phyloP scores from a whole-genome alignment of 2,113 vertebrate genomes.

The Cheirogaleus medius region DNA sequence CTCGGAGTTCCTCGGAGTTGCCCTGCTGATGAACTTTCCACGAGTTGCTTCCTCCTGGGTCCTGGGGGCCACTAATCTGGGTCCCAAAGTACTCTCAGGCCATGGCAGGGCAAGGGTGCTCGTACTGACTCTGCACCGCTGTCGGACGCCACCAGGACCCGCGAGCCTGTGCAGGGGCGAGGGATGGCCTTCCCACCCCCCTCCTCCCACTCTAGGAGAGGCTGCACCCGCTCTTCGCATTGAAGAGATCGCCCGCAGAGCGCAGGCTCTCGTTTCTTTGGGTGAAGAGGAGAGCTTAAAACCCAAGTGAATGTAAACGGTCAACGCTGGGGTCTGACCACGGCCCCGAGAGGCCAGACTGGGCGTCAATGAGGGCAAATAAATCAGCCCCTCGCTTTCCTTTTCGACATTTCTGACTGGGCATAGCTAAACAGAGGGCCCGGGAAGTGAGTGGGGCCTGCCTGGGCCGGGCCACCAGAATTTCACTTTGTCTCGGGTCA shows the following conservation, averaged over 20 bases:
- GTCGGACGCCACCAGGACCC: not conserved
- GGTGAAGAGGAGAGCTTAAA: not conserved
- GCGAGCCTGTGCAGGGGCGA: not conserved
- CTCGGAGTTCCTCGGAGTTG: not conserved
- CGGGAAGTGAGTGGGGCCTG: not conserved
- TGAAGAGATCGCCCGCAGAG: not conserved
- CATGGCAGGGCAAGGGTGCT: too few relatives aligned
- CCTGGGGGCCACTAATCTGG: not conserved
- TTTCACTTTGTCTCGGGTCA: not conserved
- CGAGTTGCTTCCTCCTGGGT: not conserved
- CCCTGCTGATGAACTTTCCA: slow-evolving; percentile 25
- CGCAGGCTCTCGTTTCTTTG: not conserved
- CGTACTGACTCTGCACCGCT: not conserved
- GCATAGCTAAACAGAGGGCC: too few relatives aligned
- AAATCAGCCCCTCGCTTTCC: not conserved
- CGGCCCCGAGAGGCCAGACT: not conserved
- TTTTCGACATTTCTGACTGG: not conserved
- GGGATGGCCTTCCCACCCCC: not conserved
- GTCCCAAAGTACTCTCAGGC: not conserved
- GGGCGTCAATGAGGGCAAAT: not conserved
- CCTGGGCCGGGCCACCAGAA: not conserved
- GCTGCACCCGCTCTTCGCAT: accelerated
- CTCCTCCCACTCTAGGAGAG: not conserved
- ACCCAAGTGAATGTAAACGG: not conserved
- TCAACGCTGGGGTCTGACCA: not conserved